Evolutionary conservation across 1,140 invertebrate genomes (phyloP), one percentile per base, ranked within the genome.

Genomic region (Drosophila funebris): DNA sequence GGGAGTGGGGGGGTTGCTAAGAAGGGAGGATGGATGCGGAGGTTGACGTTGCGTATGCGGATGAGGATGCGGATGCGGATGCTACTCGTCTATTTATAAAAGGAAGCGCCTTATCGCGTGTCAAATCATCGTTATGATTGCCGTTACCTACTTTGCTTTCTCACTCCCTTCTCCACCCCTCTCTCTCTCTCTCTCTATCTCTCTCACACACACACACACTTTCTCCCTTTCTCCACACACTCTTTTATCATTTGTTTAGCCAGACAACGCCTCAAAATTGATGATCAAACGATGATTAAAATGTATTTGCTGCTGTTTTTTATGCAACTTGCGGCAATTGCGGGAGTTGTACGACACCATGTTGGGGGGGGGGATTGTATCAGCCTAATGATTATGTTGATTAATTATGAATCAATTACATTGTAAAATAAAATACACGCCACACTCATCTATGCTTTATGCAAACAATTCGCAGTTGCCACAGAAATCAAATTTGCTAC

Each of bases 201-300:
- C 66, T 60, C 58, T 44, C 31, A 11, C 31, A 11, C 31, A 3
- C 24, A 37, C 39, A 44, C 39, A 46, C 11, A 7, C 9, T 16
- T 13, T 16, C 14, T 29, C 18, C n/a, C 36, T 41, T 4, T 36
- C 24, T 27, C 37, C 27, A 29, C 44, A 20, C 20, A 37, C 46
- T 14, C 61, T 68, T 52, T 56, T 50, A 33, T 22, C 64, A 67
- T 73, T 73, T 73, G 70, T 73, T 67, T 67, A 60, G 54, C 11
- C 29, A 54, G 29, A 50, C 57, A 50, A 20, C 33, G 20, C 31
- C 73, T 54, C 14, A 14, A 53, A 78, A 90, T 90, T 90, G 89
- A 90, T 90, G 88, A 90, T 90, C 79, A 84, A 76, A 90, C 71
- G 70, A 83, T 90, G 88, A 90, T 90, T 84, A 88, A 84, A 90